These are phyloP conservation scores for Steinernema hermaphroditum DNA, from an alignment of 2,888 invertebrate species.

Conservation along the genomic window DNA sequence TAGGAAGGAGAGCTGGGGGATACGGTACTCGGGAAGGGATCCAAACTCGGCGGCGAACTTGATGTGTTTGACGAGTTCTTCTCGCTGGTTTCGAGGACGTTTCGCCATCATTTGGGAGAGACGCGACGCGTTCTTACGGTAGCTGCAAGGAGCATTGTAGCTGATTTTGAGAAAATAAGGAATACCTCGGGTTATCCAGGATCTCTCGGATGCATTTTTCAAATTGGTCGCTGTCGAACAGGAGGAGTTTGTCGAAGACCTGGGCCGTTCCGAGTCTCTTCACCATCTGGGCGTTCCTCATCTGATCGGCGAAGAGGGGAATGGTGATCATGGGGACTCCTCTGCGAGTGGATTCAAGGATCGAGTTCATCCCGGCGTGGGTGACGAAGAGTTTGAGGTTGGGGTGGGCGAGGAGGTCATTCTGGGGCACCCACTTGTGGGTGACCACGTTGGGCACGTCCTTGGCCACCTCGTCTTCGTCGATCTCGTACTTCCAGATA, in stretches of 20 bases:
- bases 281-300: slow-evolving; percentile 31
- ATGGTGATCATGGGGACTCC: slow-evolving; percentile 35
- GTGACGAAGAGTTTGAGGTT: slow-evolving; percentile 30
- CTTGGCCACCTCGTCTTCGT: slow-evolving; percentile 35
- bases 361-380: slow-evolving; percentile 38
- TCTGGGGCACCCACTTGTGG: slow-evolving; percentile 38
- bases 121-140: slow-evolving; percentile 35
- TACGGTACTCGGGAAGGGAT: slow-evolving; percentile 25
- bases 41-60: slow-evolving; percentile 44
- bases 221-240: background rate
- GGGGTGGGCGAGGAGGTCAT: slow-evolving; percentile 35
- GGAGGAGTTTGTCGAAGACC: background rate
- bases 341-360: slow-evolving; percentile 27
- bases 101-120: slow-evolving; percentile 43
- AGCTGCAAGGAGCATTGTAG: no score
- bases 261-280: background rate
- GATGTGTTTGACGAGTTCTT: slow-evolving; percentile 44
- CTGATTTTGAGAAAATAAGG: no score
- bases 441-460: slow-evolving; percentile 31
- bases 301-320: slow-evolving; percentile 34
- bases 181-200: background rate
- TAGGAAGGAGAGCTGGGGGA: slow-evolving; percentile 31
- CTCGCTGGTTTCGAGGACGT: slow-evolving; percentile 43
- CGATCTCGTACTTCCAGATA: slow-evolving; percentile 41
- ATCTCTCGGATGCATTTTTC: background rate